These are phyloP conservation scores for Siniperca obscura DNA, from an alignment of 2,797 vertebrate species.

Conservation along the genomic window DNA sequence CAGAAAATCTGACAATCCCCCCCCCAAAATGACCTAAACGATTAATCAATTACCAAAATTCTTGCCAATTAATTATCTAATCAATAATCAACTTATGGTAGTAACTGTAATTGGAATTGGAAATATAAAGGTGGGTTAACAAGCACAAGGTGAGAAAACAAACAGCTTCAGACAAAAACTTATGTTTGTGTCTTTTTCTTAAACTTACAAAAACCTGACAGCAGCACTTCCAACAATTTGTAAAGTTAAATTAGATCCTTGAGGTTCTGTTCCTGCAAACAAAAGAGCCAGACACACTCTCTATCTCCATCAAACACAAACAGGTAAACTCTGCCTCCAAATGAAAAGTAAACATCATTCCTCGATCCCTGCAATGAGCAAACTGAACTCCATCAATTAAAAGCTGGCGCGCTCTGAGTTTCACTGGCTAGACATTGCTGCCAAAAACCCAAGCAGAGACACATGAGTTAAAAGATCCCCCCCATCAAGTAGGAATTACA, in stretches of 20 bases:
- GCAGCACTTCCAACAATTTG: slow-evolving; percentile 13
- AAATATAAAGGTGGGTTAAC: neutral
- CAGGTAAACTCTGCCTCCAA: slow-evolving; percentile 33
- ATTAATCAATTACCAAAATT: neutral
- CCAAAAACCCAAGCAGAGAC: slow-evolving; percentile 22
- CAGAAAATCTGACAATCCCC: too few species aligned
- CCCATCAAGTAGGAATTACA: slow-evolving; percentile 44
- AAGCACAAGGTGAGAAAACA: neutral
- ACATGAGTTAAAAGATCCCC: neutral
- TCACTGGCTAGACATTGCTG: slow-evolving; percentile 1
- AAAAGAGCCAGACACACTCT: neutral
- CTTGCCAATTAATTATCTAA: neutral
- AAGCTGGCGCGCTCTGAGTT: neutral
- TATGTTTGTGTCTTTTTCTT: neutral
- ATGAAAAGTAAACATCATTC: slow-evolving; percentile 50
- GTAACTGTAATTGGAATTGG: too few species aligned
- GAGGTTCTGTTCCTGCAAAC: neutral
- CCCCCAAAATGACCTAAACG: neutral
- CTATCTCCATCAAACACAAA: slow-evolving; percentile 2
- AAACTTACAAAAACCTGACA: neutral
- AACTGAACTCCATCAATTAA: slow-evolving; percentile 37
- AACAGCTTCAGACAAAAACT: slow-evolving; percentile 1
- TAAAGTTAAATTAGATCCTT: neutral
- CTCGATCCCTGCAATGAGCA: neutral
- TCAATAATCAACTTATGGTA: neutral